Percentiles rank a stretch among this genome's conserved stretches.
phyloP scores from a whole-genome alignment of 2,888 invertebrate species.

The Incurvaria masculella region DNA sequence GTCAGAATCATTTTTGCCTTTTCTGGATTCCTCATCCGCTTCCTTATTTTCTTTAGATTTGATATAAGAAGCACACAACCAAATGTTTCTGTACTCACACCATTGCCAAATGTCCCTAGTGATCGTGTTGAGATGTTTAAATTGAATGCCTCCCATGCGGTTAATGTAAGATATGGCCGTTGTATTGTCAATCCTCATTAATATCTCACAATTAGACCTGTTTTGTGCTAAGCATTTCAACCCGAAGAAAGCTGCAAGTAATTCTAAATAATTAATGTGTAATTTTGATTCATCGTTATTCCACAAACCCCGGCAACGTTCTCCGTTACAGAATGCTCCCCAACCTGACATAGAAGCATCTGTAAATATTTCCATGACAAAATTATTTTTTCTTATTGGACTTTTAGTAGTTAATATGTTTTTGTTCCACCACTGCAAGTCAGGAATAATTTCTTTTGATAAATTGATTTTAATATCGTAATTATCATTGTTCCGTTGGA shows the following conservation, averaged over 20 bases:
- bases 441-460: slow-evolving; percentile 7
- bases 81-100: too few species aligned
- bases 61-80: too few species aligned
- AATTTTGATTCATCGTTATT: slow-evolving; percentile 9
- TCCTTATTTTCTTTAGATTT: too few species aligned
- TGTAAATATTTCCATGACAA: slow-evolving; percentile 17
- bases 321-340: slow-evolving; percentile 15
- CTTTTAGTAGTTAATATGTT: slow-evolving; percentile 7
- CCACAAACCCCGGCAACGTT: slow-evolving; percentile 18
- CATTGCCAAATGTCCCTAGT: too few species aligned
- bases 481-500: slow-evolving; percentile 4
- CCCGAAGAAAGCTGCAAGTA: slow-evolving; percentile 17
- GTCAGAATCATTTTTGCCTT: too few species aligned
- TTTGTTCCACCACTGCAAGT: slow-evolving; percentile 16
- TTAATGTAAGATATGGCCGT: too few species aligned
- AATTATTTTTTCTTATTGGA: slow-evolving; percentile 10
- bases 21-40: too few species aligned
- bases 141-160: too few species aligned
- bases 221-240: slow-evolving; percentile 18
- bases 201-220: too few species aligned
- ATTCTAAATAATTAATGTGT: slow-evolving; percentile 20
- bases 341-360: slow-evolving; percentile 18
- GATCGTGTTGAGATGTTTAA: too few species aligned
- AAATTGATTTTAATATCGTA: slow-evolving; percentile 12
- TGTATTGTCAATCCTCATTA: too few species aligned